These are phyloP conservation scores for Hipposideros armiger DNA, from an alignment of 2,113 vertebrate genomes.

Conservation along the genomic window DNA sequence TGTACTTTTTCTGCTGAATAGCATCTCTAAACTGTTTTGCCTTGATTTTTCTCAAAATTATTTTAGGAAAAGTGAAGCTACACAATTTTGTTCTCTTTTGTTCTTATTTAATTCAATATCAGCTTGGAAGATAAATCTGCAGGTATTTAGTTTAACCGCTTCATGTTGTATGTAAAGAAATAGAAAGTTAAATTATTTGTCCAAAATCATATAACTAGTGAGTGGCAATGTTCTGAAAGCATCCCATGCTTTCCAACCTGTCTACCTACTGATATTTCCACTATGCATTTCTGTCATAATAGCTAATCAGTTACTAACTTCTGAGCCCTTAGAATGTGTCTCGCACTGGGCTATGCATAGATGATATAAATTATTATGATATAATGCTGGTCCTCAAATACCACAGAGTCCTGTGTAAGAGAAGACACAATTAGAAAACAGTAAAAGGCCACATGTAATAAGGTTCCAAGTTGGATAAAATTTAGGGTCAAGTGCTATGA, in stretches of 20 bases:
- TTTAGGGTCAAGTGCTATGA: conserved; percentile 11
- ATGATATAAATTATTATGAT: conserved; percentile 44
- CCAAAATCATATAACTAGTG: not conserved
- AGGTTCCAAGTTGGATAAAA: conserved; percentile 21
- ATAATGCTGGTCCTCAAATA: not conserved
- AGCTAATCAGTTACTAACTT: not conserved
- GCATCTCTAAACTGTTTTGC: conserved; percentile 45
- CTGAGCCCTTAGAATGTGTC: not conserved
- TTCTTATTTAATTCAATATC: conserved; percentile 33
- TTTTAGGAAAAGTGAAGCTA: conserved; percentile 40
- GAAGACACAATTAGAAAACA: conserved; percentile 42
- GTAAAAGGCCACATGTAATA: conserved; percentile 12
- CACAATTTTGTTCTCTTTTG: conserved; percentile 25
- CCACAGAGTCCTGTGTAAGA: not conserved
- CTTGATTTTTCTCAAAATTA: conserved; percentile 55
- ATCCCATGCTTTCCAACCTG: not conserved
- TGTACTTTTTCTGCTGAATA: not conserved
- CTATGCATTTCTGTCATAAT: not conserved
- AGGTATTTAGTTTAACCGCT: conserved; percentile 20
- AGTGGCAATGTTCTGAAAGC: conserved; percentile 21
- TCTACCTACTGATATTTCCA: not conserved
- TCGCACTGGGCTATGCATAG: not conserved
- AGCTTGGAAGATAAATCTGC: not conserved
- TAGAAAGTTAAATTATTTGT: not conserved
- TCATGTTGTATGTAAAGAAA: conserved; percentile 11